Evolutionary conservation across 2,113 vertebrate genomes (phyloP).

Genomic region (Scytalopus superciliaris): DNA sequence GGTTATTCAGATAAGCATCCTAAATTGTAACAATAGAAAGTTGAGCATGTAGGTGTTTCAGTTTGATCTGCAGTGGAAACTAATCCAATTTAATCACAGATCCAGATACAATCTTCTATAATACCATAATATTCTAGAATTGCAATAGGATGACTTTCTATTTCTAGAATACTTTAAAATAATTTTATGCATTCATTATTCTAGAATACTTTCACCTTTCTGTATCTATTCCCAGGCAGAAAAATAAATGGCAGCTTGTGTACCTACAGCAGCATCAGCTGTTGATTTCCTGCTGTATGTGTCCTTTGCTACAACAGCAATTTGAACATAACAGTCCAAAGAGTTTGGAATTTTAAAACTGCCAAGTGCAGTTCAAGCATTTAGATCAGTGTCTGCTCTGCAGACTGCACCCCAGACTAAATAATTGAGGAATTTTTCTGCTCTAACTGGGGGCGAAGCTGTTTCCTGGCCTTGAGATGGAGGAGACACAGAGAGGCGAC

Average conservation of each 20-base stretch:
- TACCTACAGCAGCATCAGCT: background rate
- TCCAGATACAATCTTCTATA: background rate
- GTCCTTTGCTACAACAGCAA: background rate
- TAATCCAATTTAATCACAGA: conserved; percentile 27
- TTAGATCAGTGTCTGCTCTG: background rate
- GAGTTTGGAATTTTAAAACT: background rate
- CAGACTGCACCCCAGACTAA: background rate
- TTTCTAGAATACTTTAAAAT: background rate
- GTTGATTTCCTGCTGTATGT: background rate
- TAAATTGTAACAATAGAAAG: background rate
- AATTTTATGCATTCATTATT: background rate
- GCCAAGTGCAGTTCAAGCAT: background rate
- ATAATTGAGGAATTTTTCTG: conserved; percentile 10
- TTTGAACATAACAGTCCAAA: background rate
- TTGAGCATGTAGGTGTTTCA: background rate
- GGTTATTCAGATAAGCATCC: background rate
- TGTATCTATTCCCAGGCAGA: background rate
- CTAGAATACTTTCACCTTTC: background rate
- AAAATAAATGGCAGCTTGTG: background rate
- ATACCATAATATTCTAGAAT: background rate
- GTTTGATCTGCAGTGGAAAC: background rate
- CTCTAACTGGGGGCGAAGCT: background rate
- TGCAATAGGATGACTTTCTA: background rate
- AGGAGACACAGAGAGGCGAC: background rate
- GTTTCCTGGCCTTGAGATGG: background rate